phyloP scores from a whole-genome alignment of 2,113 vertebrate genomes.

The Dicentrarchus labrax region DNA sequence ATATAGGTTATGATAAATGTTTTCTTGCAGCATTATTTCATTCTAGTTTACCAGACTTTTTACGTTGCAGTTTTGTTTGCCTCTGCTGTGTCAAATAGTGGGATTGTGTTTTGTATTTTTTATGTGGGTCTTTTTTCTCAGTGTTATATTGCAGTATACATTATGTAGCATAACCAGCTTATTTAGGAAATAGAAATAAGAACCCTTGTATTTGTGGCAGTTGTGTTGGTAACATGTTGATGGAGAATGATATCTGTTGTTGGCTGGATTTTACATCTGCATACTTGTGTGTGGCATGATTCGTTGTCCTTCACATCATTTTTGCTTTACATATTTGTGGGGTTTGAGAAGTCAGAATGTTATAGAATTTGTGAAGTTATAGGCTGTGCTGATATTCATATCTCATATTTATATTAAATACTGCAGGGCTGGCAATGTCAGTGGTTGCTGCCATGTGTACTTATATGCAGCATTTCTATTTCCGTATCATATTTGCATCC shows the following conservation, averaged over 20 bases:
- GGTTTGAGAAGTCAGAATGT: neutral
- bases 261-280: neutral
- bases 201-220: neutral
- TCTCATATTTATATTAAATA: neutral
- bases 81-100: neutral
- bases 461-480: conserved; percentile 15
- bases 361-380: neutral
- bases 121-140: neutral
- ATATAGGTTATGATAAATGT: neutral
- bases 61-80: neutral
- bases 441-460: neutral
- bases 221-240: neutral
- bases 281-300: neutral
- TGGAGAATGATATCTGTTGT: neutral
- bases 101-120: conserved; percentile 2
- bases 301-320: neutral
- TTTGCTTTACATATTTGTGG: neutral
- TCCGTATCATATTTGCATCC: conserved; percentile 37
- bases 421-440: neutral
- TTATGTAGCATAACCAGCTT: neutral
- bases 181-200: neutral
- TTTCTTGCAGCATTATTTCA: neutral
- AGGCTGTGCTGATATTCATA: neutral
- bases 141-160: neutral
- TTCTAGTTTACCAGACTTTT: neutral